phyloP scores from a whole-genome alignment of 2,113 vertebrate species.

The Steatornis caripensis region DNA sequence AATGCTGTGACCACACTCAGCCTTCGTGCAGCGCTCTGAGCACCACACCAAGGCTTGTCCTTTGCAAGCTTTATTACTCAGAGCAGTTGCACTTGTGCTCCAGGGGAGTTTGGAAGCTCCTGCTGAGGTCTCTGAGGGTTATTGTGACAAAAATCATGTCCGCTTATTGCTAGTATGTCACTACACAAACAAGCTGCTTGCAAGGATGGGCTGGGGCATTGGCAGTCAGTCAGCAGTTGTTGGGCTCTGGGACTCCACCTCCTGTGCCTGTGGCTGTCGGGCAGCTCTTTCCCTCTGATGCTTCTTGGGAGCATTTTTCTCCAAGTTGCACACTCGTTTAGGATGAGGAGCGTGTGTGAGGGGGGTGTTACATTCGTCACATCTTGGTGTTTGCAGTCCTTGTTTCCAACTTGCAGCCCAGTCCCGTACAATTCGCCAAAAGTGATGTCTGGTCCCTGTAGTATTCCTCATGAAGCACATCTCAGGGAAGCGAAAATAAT shows the following conservation, averaged over 20 bases:
- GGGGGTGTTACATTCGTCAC: not conserved
- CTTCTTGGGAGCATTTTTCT: not conserved
- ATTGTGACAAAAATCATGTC: not conserved
- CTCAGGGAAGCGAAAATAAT: not conserved
- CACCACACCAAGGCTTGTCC: too few relatives aligned
- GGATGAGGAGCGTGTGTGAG: not conserved
- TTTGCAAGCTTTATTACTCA: not conserved
- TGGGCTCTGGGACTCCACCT: not conserved
- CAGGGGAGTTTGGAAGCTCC: not conserved
- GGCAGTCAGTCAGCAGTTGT: not conserved
- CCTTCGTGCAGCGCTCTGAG: not conserved
- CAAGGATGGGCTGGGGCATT: not conserved
- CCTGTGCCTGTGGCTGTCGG: not conserved
- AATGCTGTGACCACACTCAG: not conserved
- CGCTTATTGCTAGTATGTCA: not conserved
- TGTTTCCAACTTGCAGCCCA: not conserved
- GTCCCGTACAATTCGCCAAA: not conserved
- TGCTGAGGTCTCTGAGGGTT: not conserved
- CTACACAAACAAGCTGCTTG: not conserved
- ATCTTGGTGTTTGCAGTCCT: not conserved
- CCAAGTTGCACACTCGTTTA: rapidly evolving
- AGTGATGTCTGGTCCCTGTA: not conserved
- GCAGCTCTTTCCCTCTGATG: not conserved
- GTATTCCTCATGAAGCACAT: not conserved
- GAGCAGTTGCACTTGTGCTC: not conserved